Evolutionary conservation across 2,888 invertebrate species (phyloP).

Genomic region (Drosophila hamatofila): DNA sequence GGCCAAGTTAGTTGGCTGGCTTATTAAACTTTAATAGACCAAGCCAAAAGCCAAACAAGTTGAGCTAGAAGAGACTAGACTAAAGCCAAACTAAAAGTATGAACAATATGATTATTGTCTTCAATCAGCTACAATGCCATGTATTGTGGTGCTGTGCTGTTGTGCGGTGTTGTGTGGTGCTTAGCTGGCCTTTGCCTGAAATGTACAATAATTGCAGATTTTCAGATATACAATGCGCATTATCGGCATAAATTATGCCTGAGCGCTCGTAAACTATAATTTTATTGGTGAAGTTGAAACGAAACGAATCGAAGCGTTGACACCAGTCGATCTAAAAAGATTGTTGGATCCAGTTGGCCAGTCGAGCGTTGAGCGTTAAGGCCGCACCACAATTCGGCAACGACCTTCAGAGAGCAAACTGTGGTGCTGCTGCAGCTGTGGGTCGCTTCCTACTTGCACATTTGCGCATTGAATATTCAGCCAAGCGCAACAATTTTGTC

Average conservation of each 20-base stretch:
- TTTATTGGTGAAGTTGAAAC: slow-evolving; percentile 22
- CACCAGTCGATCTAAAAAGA: slow-evolving; percentile 35
- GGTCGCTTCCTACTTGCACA: slow-evolving; percentile 71
- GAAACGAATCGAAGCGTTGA: slow-evolving; percentile 31
- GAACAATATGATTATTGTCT: slow-evolving; percentile 24
- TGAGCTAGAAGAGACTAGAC: slow-evolving; percentile 2
- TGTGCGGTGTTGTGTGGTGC: slow-evolving; percentile 10
- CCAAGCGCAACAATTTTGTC: slow-evolving; percentile 58
- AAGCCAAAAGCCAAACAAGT: slow-evolving; percentile 15
- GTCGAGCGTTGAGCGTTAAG: slow-evolving; percentile 35
- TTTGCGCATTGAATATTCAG: slow-evolving; percentile 75
- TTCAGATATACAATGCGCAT: slow-evolving; percentile 53
- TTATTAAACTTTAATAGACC: slow-evolving; percentile 28
- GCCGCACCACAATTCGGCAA: slow-evolving; percentile 64
- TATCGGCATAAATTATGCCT: slow-evolving; percentile 63
- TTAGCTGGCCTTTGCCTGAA: slow-evolving; percentile 54
- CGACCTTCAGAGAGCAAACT: slow-evolving; percentile 45
- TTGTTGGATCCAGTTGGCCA: slow-evolving; percentile 54
- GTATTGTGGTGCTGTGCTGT: slow-evolving; percentile 57
- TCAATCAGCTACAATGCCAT: slow-evolving; percentile 47
- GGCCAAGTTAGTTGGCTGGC: slow-evolving; percentile 29
- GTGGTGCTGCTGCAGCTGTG: slow-evolving; percentile 10
- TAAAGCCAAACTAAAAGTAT: slow-evolving; percentile 2
- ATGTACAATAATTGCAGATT: slow-evolving; percentile 49
- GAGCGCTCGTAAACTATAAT: slow-evolving; percentile 45